Evolutionary conservation across 2,113 vertebrate species (phyloP).

Genomic region (Anolis sagrei): DNA sequence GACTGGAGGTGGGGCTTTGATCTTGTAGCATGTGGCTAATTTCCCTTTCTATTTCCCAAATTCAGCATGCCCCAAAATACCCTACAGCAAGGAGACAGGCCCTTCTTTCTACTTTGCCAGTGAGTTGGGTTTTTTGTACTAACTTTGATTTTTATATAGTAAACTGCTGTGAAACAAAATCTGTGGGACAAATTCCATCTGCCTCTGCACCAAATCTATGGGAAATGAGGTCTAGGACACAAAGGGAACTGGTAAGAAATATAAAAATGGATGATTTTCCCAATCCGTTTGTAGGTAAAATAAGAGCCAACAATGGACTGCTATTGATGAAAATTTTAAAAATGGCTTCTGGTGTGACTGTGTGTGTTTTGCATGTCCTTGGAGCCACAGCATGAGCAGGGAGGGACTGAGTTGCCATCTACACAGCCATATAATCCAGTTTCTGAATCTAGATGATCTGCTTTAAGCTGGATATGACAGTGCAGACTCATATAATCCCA

Average conservation of each 20-base stretch:
- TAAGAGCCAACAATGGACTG: neutral
- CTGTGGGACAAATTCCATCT: conserved; percentile 71
- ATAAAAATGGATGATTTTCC: neutral
- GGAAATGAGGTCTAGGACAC: neutral
- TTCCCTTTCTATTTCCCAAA: conserved; percentile 87
- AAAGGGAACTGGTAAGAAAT: neutral
- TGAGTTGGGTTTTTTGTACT: conserved; percentile 81
- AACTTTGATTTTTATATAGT: conserved; percentile 77
- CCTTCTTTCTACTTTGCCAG: conserved; percentile 90
- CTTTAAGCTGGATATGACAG: too few relatives aligned
- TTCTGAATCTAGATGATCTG: too few relatives aligned
- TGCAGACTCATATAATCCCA: too few relatives aligned
- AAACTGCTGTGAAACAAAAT: conserved; percentile 77
- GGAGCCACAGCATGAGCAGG: too few relatives aligned
- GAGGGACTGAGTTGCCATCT: neutral
- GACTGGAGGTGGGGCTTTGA: conserved; percentile 66
- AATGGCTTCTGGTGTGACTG: too few relatives aligned
- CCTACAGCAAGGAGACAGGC: conserved; percentile 88
- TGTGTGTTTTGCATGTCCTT: neutral
- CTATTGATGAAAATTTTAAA: too few relatives aligned
- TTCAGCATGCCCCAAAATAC: conserved; percentile 89
- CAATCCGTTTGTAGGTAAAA: neutral
- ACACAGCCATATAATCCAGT: too few relatives aligned
- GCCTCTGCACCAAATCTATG: conserved; percentile 72
- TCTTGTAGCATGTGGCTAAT: conserved; percentile 80